Conservation (phyloP, 2,888 invertebrate genomes). For the Amphimallon solstitiale region DNA sequence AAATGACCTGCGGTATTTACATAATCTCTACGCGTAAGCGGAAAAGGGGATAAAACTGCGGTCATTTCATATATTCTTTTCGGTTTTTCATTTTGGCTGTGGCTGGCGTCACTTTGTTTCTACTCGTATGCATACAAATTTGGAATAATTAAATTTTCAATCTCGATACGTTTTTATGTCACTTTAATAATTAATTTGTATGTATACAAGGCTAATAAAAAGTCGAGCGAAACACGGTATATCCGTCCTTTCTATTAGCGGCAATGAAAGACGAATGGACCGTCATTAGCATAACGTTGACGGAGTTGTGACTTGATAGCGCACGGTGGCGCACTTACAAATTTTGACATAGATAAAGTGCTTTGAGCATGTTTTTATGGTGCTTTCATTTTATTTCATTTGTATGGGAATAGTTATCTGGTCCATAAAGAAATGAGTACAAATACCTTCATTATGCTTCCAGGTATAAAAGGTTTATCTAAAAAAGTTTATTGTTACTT, state of each 20-base stretch:
- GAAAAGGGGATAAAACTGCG: conserved; percentile 22
- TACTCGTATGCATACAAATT: conserved; percentile 13
- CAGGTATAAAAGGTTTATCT: too few species aligned
- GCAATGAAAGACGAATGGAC: conserved; percentile 53
- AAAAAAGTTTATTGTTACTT: too few species aligned
- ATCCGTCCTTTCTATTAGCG: conserved; percentile 47
- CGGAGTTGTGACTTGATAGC: conserved; percentile 23
- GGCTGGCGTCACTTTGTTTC: background rate
- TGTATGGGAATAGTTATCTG: background rate
- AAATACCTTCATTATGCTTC: too few species aligned
- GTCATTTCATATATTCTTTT: background rate
- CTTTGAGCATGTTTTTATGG: conserved; percentile 11
- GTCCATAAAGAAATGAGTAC: too few species aligned
- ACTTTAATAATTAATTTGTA: conserved; percentile 30
- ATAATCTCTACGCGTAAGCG: conserved; percentile 39
- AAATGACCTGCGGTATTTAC: conserved; percentile 41
- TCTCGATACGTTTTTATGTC: conserved; percentile 22
- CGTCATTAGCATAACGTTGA: conserved; percentile 55
- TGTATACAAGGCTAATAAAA: conserved; percentile 27
- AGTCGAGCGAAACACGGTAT: conserved; percentile 21
- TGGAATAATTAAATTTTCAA: conserved; percentile 30
- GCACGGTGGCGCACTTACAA: conserved; percentile 28
- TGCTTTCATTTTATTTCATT: conserved; percentile 5
- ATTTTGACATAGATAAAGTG: conserved; percentile 24
- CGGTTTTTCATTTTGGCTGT: background rate